Evolutionary conservation across 2,888 invertebrate genomes (phyloP), one percentile per base, ranked within the genome.

Genomic region (Epistrophella euchroma): DNA sequence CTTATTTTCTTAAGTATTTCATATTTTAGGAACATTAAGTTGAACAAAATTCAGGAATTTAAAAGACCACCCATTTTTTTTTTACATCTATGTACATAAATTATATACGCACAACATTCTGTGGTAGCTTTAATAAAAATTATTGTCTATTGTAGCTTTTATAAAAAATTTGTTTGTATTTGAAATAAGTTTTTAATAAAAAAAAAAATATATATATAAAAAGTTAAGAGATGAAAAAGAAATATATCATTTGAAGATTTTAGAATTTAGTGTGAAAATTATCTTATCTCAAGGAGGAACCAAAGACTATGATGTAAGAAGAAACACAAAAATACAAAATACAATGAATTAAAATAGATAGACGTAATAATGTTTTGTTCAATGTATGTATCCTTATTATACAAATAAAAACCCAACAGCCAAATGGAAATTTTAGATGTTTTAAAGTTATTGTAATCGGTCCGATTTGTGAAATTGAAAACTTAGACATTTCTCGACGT

Each of bases 251-350:
- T 40, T 40, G 37, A 40, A 40, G 7, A 17, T 15, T 37, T 17
- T 13, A 60, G 22, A 37, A 35, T 66, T 66, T 10, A 35, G 22
- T 68, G 9, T 62, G 15, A 62, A n/a, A n/a, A n/a, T 19, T 64
- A 45, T 45, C 10, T 80, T 80, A 85, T 85, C 85, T 80, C 76
- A 80, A 55, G 45, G 66, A 55, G 43, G 35, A 76, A 85, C 85
- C 85, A 85, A 85, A 85, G 80, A 85, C 76, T 80, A 85, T 73
- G 62, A 66, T 62, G 13, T 85, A 72, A 85, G 76, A 56, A 73
- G 17, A 25, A 72, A 62, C 22, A 70, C 93, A 94, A 0, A 96
- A n/a, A n/a, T n/a, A n/a, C n/a, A n/a, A n/a, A n/a, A n/a, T n/a
- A n/a, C 96, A 4, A 94, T 96, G 56, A 43, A n/a, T n/a, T n/a